Base-by-base conservation (phyloP, 2,113 vertebrate species). In the Melanerpes formicivorus region DNA sequence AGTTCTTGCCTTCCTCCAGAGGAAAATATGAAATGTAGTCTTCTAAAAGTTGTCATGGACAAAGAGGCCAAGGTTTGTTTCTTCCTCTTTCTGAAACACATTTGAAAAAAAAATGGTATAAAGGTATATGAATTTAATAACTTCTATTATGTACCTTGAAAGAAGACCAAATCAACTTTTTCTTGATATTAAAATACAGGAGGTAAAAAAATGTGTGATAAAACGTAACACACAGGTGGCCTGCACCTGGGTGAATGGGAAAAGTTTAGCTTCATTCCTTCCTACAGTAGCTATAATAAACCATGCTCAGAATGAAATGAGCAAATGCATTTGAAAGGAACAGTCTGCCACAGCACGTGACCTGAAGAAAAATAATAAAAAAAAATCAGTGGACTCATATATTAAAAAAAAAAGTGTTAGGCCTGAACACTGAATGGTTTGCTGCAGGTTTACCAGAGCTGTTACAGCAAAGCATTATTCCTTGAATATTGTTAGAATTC, bases 191-290 rank as follows among this genome's bases (percentile, higher is more conserved):
- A 77, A 87, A 66, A 62, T 73, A 78, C 25, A 88, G n/a, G 46
- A 90, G 67, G 26, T 80, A 90, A 88, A 91, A 87, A 86, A 87
- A 86, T 42, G 17, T 32, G 48, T 60, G 74, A 80, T 48, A 54
- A 92, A 88, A 91, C 3, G 0, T 84, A 90, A 93, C 48, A 69
- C 52, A 93, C 95, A 97, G 97, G 97, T 97, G 95, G 88, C 96
- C 94, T 88, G 96, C 96, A 98, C 97, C 96, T 98, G 95, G 93
- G 56, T 60, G 76, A 85, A 95, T 77, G 84, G 86, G 88, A 94
- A 94, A 84, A 63, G 9, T 30, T 73, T 66, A 81, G 75, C 52
- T 48, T 74, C 79, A 95, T 93, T 91, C 76, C 77, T 96, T 97
- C 94, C 93, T 94, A 93, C 75, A 95, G 93, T 93, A 97, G 95